Evolutionary conservation across 2,888 invertebrate species (phyloP).

Genomic region (Falcaria lacertinaria): DNA sequence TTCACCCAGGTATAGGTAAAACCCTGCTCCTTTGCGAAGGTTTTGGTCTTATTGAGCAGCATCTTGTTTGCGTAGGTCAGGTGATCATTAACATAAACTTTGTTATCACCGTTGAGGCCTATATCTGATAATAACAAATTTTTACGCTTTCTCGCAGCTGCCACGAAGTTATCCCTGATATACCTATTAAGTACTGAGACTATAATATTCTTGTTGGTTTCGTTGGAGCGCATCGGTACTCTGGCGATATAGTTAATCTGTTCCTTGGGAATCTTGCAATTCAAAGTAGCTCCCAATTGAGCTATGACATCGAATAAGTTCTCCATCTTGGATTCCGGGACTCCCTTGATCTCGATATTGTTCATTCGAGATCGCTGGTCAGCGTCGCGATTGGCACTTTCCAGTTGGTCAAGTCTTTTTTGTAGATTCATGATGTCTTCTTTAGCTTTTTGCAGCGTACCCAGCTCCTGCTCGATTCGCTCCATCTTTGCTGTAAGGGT

Average conservation of each 20-base stretch:
- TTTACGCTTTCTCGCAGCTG: slow-evolving; percentile 9
- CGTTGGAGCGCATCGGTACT: slow-evolving; percentile 4
- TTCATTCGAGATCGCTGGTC: slow-evolving; percentile 6
- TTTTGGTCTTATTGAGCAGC: slow-evolving; percentile 16
- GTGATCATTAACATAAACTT: slow-evolving; percentile 17
- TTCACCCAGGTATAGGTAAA: slow-evolving; percentile 12
- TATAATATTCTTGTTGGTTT: slow-evolving; percentile 8
- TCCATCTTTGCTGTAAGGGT: background rate
- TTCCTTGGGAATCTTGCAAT: slow-evolving; percentile 8
- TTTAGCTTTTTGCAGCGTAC: slow-evolving; percentile 1
- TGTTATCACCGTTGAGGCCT: slow-evolving; percentile 8
- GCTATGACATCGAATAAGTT: slow-evolving; percentile 6
- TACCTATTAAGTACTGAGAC: slow-evolving; percentile 15
- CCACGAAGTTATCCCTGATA: slow-evolving; percentile 16
- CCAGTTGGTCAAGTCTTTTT: background rate
- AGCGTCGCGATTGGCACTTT: background rate
- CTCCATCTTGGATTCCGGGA: slow-evolving; percentile 5
- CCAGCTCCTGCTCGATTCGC: slow-evolving; percentile 1
- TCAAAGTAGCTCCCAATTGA: slow-evolving; percentile 6
- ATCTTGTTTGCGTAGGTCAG: slow-evolving; percentile 17
- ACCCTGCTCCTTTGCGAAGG: slow-evolving; percentile 10
- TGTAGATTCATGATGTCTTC: background rate
- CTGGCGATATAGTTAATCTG: background rate
- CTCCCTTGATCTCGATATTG: slow-evolving; percentile 1
- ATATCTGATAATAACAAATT: slow-evolving; percentile 1